Base-by-base conservation (phyloP, 2,797 vertebrate genomes). In the Lindbergichthys nudifrons region DNA sequence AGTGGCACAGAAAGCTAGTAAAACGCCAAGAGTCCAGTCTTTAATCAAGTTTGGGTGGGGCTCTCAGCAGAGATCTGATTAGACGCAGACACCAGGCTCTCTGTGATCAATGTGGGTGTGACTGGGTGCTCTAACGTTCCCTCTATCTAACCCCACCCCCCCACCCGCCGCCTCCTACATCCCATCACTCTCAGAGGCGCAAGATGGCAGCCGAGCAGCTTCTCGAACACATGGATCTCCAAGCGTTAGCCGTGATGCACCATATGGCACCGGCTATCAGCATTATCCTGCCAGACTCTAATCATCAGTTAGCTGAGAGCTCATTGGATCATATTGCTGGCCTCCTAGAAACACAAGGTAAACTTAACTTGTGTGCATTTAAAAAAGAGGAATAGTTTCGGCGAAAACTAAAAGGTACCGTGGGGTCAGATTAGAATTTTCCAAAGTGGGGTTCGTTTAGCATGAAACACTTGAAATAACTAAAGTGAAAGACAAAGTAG, bases 41-140 rank as follows among this genome's bases (percentile, higher is more conserved):
- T 89, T 95, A 94, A 95, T 94, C 89, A 90, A 84, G 88, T 95
- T 95, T 92, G 66, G 83, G 87, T 80, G 81, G 82, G 74, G 87
- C 85, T 88, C 80, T 90, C 84, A 82, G 89, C 81, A 81, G 73
- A 87, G 90, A 93, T 93, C 84, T 92, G 93, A 95, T 95, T 93
- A 94, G 87, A 92, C 74, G 85, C 83, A 88, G 93, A 90, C 85
- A 83, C 64, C n/a, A 16, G 80, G 70, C 87, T 71, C 65, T 60
- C 73, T 73, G 39, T 93, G 93, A 94, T 93, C 88, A 80, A 92
- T 93, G 88, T 58, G 79, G 73, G 85, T 63, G 81, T 74, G 76
- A 76, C 26, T 5, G 54, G 50, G 65, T 32, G 63, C 73, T 67
- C 48, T 42, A 26, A 75, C 64, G 71, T 80, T 83, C 70, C 69